Conservation (phyloP, 2,888 invertebrate species). For the Conchocele bisecta region DNA sequence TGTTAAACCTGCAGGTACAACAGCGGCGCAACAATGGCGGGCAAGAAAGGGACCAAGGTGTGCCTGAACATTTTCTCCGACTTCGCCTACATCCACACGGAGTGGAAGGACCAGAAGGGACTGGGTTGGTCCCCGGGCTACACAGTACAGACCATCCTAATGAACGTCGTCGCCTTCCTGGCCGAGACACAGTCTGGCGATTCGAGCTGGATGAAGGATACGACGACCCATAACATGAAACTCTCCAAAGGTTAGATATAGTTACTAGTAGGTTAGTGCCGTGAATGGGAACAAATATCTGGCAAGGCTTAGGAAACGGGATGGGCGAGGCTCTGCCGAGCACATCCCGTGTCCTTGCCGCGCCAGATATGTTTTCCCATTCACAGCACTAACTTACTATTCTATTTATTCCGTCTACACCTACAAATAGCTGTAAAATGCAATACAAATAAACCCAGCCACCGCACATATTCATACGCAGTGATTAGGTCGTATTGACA, state of each 20-base stretch:
- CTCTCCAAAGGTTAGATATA: conserved; percentile 63
- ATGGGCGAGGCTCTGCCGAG: no score
- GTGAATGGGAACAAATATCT: no score
- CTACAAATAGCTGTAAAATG: no score
- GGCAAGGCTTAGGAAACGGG: no score
- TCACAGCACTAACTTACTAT: no score
- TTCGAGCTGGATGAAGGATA: conserved; percentile 57
- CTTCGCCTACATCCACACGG: conserved; percentile 73
- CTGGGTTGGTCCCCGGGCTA: conserved; percentile 77
- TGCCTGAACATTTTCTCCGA: conserved; percentile 78
- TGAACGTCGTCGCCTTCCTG: conserved; percentile 75
- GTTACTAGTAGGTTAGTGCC: no score
- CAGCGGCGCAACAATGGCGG: conserved; percentile 74
- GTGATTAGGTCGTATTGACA: no score
- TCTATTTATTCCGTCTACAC: no score
- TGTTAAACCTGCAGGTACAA: conserved; percentile 65
- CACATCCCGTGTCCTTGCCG: no score
- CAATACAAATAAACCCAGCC: no score
- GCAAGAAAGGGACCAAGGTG: conserved; percentile 74
- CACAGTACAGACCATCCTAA: conserved; percentile 75
- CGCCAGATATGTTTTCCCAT: no score
- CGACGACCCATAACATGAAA: conserved; percentile 60
- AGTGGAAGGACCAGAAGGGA: conserved; percentile 75
- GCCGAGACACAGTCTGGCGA: conserved; percentile 70
- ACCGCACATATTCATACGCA: no score